Evolutionary conservation across 2,113 vertebrate genomes (phyloP), one percentile per base, ranked within the genome.

Genomic region (Acanthisitta chloris): DNA sequence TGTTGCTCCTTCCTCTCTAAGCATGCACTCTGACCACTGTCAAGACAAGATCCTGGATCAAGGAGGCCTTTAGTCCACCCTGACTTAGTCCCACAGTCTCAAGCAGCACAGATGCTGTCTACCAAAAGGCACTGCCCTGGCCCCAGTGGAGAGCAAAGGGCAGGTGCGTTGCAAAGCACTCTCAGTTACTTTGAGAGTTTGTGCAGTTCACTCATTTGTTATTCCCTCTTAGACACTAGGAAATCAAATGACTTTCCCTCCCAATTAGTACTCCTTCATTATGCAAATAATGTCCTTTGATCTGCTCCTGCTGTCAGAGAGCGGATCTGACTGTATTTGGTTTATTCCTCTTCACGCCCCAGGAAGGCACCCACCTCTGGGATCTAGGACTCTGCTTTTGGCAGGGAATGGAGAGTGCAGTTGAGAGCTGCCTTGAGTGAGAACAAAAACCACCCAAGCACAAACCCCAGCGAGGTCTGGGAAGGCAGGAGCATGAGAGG

Each of bases 211-310:
- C 80, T 81, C 87, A 90, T 84, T 90, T 87, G 58, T 90, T 92
- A 95, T 88, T 97, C 90, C 78, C 62, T 88, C 83, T 86, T 62
- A 94, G 81, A 92, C 90, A 79, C 66, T 85, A 78, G 71, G 94
- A 97, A 97, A 90, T 92, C 89, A 95, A 89, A 94, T 69, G 15
- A 65, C 91, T 94, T 93, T 96, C 91, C 89, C 78, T 95, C 91
- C 84, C 95, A 95, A 95, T 96, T 96, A 97, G 94, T 82, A 92
- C 91, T 95, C 83, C 86, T 96, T 94, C 94, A 94, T 96, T 96
- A 97, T 95, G 93, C 95, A 97, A 97, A 96, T 96, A 91, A 89
- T 54, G 84, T 96, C 94, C 87, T 96, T 97, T 97, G 94, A 97
- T 96, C 91, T 91, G 93, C 43, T 95, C 81, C 94, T 87, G 91